Evolutionary conservation across 2,113 vertebrate species (phyloP).

Genomic region (Reinhardtius hippoglossoides): DNA sequence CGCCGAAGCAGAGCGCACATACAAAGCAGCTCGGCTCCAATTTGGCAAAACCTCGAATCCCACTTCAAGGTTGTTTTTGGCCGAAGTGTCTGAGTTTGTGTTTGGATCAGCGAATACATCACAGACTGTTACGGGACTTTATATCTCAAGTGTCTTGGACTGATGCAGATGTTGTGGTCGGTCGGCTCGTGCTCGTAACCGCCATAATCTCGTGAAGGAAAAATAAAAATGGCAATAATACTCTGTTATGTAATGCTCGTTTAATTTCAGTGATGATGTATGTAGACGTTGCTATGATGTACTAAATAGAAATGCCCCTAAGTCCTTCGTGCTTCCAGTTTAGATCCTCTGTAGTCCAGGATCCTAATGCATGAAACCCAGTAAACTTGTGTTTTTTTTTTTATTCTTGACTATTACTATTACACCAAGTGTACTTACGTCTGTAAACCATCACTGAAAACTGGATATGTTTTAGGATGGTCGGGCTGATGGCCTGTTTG

Average conservation of each 20-base stretch:
- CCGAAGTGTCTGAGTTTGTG: conserved; percentile 36
- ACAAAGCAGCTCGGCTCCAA: conserved; percentile 35
- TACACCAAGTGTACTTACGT: conserved; percentile 82
- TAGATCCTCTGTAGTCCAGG: conserved; percentile 65
- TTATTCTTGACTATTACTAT: conserved; percentile 51
- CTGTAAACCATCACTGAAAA: conserved; percentile 66
- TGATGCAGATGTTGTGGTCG: conserved; percentile 24
- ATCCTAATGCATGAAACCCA: conserved; percentile 77
- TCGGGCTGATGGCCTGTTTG: conserved; percentile 18
- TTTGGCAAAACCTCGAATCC: conserved; percentile 30
- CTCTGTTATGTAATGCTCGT: conserved; percentile 65
- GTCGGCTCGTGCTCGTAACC: conserved; percentile 50
- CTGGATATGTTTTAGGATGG: conserved; percentile 34
- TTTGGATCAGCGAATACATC: conserved; percentile 47
- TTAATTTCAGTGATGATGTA: conserved; percentile 62
- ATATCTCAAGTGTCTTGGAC: conserved; percentile 53
- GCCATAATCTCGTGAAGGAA: conserved; percentile 39
- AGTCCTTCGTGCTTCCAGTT: conserved; percentile 79
- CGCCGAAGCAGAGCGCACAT: conserved; percentile 27
- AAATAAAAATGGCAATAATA: conserved; percentile 77
- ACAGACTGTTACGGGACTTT: conserved; percentile 72
- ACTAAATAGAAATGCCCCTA: conserved; percentile 68
- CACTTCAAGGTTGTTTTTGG: conserved; percentile 33
- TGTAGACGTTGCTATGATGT: conserved; percentile 66
- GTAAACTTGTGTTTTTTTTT: conserved; percentile 45